These are phyloP conservation scores for Gastrophysa polygoni DNA, from an alignment of 2,888 invertebrate species.

Conservation along the genomic window DNA sequence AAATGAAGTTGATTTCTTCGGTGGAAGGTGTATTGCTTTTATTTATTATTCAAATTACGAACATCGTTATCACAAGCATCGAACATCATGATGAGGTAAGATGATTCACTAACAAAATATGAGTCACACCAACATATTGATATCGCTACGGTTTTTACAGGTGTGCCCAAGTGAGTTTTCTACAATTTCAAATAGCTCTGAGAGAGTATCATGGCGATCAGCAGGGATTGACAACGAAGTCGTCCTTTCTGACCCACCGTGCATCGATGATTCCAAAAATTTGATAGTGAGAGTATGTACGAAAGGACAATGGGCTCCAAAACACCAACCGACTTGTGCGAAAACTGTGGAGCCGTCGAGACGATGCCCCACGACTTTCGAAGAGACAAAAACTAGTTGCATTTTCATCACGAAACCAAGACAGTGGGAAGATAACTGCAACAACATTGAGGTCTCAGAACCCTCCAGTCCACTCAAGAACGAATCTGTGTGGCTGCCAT, in stretches of 20 bases:
- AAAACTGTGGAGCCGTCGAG: slow-evolving; percentile 23
- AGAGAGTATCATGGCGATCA: slow-evolving; percentile 24
- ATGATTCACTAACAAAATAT: neutral
- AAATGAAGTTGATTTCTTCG: neutral
- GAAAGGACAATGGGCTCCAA: slow-evolving; percentile 47
- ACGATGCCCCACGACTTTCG: slow-evolving; percentile 41
- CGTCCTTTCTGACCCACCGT: slow-evolving; percentile 50
- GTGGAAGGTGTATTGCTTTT: neutral
- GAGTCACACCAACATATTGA: neutral
- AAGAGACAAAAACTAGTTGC: slow-evolving; percentile 44
- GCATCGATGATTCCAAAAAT: slow-evolving; percentile 45
- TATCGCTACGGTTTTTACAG: slow-evolving; percentile 6
- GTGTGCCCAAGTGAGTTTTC: slow-evolving; percentile 26
- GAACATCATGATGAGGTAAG: slow-evolving; percentile 1
- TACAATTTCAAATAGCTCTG: neutral
- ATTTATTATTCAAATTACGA: neutral
- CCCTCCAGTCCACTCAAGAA: slow-evolving; percentile 1
- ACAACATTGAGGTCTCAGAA: neutral
- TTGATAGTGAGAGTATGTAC: slow-evolving; percentile 45
- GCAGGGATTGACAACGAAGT: slow-evolving; percentile 28
- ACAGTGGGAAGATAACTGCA: slow-evolving; percentile 39
- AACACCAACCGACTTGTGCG: slow-evolving; percentile 39
- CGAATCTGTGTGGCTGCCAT: slow-evolving; percentile 44
- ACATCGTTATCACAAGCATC: neutral
- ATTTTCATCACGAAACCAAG: slow-evolving; percentile 48